Conservation (phyloP, 2,888 invertebrate species). For the Polyploca ridens region DNA sequence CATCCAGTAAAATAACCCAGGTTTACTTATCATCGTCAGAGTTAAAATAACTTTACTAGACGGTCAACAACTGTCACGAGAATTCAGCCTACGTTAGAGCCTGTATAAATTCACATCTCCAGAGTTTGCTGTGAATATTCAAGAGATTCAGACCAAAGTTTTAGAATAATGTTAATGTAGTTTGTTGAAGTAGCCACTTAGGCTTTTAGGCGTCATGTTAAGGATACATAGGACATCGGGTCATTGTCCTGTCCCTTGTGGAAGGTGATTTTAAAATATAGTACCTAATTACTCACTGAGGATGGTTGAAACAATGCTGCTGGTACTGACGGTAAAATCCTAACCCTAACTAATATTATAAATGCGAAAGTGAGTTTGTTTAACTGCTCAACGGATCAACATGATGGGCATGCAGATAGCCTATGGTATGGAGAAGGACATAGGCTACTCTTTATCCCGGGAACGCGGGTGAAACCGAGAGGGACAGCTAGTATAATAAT, state of each 20-base stretch:
- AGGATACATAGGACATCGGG: not conserved
- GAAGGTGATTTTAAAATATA: not conserved
- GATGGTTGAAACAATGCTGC: too few species aligned
- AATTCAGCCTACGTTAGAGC: not conserved
- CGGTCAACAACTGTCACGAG: not conserved
- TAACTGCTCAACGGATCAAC: too few species aligned
- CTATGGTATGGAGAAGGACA: too few species aligned
- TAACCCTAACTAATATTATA: too few species aligned
- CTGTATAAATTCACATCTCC: not conserved
- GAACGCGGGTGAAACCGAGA: too few species aligned
- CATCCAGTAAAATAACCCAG: too few species aligned
- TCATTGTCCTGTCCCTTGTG: not conserved
- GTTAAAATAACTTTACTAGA: not conserved
- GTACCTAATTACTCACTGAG: too few species aligned
- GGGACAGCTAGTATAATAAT: too few species aligned
- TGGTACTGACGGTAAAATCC: too few species aligned
- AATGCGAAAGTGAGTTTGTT: too few species aligned
- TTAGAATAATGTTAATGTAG: not conserved
- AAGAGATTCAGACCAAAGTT: not conserved
- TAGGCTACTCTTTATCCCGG: too few species aligned
- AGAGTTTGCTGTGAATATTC: not conserved
- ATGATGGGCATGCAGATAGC: too few species aligned
- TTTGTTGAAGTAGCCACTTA: not conserved
- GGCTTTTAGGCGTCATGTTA: not conserved
- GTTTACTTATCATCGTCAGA: not conserved